Evolutionary conservation across 2,797 vertebrate genomes (phyloP).

Genomic region (Glyptemys insculpta): DNA sequence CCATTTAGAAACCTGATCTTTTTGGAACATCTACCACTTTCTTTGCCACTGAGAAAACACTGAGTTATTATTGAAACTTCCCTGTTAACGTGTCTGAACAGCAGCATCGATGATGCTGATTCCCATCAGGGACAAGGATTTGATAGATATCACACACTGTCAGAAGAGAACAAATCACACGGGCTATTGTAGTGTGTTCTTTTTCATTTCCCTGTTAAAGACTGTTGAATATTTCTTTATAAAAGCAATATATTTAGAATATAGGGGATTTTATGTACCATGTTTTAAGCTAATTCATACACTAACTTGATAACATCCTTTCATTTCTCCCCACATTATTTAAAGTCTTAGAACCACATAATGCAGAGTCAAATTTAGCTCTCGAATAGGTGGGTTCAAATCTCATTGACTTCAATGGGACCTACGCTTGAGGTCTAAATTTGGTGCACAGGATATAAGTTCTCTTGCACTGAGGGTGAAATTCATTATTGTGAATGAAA

Average conservation of each 20-base stretch:
- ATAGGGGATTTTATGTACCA: neutral
- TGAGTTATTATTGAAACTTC: neutral
- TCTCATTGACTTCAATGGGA: neutral
- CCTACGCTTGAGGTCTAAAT: neutral
- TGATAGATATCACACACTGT: constrained; percentile 29
- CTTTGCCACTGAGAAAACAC: neutral
- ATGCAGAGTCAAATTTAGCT: neutral
- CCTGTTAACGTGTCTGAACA: constrained; percentile 6
- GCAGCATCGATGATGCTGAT: constrained; percentile 7
- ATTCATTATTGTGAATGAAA: neutral
- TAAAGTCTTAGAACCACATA: neutral
- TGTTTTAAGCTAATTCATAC: neutral
- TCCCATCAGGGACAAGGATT: constrained; percentile 9
- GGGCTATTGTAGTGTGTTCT: neutral
- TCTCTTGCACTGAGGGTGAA: neutral
- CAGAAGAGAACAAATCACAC: neutral
- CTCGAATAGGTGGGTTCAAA: neutral
- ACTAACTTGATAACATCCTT: neutral
- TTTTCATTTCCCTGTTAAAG: constrained; percentile 10
- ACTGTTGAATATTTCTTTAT: neutral
- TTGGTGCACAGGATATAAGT: neutral
- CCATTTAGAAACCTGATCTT: neutral
- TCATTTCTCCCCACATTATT: neutral
- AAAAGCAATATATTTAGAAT: neutral
- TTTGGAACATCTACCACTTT: neutral